Evolutionary conservation across 2,797 vertebrate species (phyloP).

Genomic region (Masticophis lateralis): DNA sequence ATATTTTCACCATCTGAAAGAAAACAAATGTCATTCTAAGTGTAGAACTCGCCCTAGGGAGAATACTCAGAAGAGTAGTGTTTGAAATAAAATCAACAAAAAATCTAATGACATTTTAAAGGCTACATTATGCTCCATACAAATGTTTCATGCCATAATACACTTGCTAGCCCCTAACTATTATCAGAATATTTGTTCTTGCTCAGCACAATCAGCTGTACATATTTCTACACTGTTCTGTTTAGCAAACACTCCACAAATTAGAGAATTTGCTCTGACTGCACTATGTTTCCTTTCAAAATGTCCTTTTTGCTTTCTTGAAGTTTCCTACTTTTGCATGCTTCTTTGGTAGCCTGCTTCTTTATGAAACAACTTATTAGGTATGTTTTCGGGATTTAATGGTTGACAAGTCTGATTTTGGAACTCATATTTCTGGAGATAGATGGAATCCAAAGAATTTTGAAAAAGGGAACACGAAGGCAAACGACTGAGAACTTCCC

Average conservation of each 20-base stretch:
- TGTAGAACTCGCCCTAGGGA: background rate
- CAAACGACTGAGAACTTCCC: conserved; percentile 44
- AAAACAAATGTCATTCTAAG: background rate
- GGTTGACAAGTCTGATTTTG: background rate
- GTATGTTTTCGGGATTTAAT: background rate
- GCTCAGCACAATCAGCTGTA: background rate
- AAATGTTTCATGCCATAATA: background rate
- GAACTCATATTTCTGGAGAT: background rate
- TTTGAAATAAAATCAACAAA: background rate
- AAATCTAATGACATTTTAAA: background rate
- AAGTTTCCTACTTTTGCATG: background rate
- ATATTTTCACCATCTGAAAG: background rate
- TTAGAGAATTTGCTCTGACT: background rate
- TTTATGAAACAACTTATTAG: background rate
- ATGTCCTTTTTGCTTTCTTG: background rate
- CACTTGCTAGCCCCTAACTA: background rate
- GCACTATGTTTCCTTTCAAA: background rate
- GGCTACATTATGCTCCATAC: background rate
- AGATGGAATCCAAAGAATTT: conserved; percentile 32
- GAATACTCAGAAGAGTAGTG: background rate
- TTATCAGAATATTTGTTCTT: background rate
- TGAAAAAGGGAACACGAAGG: conserved; percentile 24
- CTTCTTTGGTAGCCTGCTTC: background rate
- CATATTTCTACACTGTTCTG: background rate
- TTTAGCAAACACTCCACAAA: background rate